Base-by-base conservation (phyloP, 1,140 invertebrate genomes). In the Drosophila hydei region DNA sequence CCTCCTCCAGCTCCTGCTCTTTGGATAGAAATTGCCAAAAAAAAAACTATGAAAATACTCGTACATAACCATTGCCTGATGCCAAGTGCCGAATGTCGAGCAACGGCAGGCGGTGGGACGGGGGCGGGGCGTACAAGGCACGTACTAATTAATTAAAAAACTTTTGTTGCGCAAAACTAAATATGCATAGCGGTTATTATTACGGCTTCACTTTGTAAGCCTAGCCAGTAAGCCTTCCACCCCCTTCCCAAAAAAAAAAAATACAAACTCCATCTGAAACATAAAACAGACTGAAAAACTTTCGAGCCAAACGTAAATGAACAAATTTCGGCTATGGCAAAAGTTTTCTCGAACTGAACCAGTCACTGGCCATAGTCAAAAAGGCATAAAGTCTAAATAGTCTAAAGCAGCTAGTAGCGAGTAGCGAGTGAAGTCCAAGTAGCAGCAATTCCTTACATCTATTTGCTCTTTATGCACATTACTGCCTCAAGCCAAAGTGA, bases 131-230 rank as follows among this genome's bases (percentile, higher is more conserved):
- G 50, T 2, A 6, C 27, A 19, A 27, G 19, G 38, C 72, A 79
- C 76, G 80, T 85, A 84, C 77, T 85, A 85, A 85, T 85, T 85
- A 85, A 85, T 85, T 85, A 88, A 87, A 85, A 85, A 85, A 81
- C 56, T 85, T 85, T 85, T 47, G 68, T 72, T 61, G 70, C 63
- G 14, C 64, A 67, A 73, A 84, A 83, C 72, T 83, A 83, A 83
- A 80, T 84, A 84, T 84, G 69, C 80, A 85, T 80, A 77, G 64
- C 70, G 70, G 60, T 84, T 79, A 75, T 71, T 75, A 75, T 77
- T 77, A 77, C 71, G 55, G 51, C 62, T 73, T 68, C 62, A 56
- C 58, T 64, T 70, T 70, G 72, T 55, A 71, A 59, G 56, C 61
- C 55, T 40, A 43, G 33, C 14, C 19, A 12, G 12, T 18, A 36